phyloP scores from a whole-genome alignment of 2,888 invertebrate species.

The Merodon equestris region DNA sequence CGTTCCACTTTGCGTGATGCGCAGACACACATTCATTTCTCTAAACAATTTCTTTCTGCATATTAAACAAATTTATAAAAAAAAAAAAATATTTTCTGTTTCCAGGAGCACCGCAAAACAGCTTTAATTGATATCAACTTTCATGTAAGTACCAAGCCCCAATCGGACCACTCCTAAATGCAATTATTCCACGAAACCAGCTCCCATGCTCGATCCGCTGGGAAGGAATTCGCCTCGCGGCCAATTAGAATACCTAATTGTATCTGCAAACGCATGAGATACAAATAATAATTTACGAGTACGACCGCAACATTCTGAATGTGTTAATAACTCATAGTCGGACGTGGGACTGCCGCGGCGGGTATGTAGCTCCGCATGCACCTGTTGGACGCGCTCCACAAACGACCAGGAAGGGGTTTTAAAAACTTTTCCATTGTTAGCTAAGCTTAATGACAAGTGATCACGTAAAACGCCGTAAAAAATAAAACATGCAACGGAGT shows the following conservation, averaged over 20 bases:
- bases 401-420: constrained; percentile 42
- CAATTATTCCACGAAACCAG: constrained; percentile 14
- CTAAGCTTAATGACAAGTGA: constrained; percentile 30
- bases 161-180: constrained; percentile 35
- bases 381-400: constrained; percentile 13
- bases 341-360: too few species aligned
- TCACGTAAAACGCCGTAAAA: constrained; percentile 29
- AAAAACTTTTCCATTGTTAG: constrained; percentile 32
- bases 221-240: constrained; percentile 26
- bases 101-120: constrained; percentile 33
- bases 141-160: constrained; percentile 49
- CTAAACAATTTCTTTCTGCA: constrained; percentile 5
- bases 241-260: constrained; percentile 56
- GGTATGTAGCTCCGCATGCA: too few species aligned
- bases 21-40: background rate
- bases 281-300: constrained; percentile 26
- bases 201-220: constrained; percentile 18
- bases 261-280: constrained; percentile 57
- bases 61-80: too few species aligned
- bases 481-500: constrained; percentile 4
- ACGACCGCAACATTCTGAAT: constrained; percentile 9
- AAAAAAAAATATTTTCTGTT: constrained; percentile 7
- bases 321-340: constrained; percentile 44
- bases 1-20: background rate
- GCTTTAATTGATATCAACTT: constrained; percentile 48